Base-by-base conservation (phyloP, 2,113 vertebrate genomes). In the Stictonetta naevosa region DNA sequence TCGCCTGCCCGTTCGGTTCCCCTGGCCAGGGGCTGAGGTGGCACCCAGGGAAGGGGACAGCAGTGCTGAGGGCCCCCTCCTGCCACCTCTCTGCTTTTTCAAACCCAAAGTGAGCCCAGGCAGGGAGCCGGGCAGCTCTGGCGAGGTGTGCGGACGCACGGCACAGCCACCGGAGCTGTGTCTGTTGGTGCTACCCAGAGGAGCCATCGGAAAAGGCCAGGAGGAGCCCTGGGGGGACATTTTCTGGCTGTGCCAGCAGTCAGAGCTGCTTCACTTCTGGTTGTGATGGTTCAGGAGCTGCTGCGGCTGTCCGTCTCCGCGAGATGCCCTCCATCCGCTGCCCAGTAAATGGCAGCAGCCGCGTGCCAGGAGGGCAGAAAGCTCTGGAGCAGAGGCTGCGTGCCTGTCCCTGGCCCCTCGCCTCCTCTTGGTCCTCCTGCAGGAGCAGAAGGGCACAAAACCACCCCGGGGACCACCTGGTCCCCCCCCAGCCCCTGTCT, bases 1-100 rank as follows among this genome's bases (percentile, higher is more conserved):
- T 96, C 66, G 83, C 81, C 83, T 79, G 87, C 77, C 50, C 38
- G 74, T 94, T 85, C 2, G 28, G 28, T 96, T 97, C 84, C 2
- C 86, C 79, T 87, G 92, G 75, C 91, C 75, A 87, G 90, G 92
- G 40, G 34, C 83, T 83, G 26, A 85, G 59, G 77, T 5, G 63
- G 74, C 76, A 52, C 7, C 59, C 46, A 33, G 74, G n/a, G 62
- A 68, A 91, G 75, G 83, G 25, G 8, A 38, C 10, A 13, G 11
- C 44, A 42, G 52, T 64, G 56, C 21, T 0, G 21, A 55, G 64
- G 56, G 3, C 11, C 8, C 3, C 36, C 55, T 63, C 73, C 59
- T 50, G 4, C 44, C 17, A 12, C 67, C 21, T 11, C 67, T 33
- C 85, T 56, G 78, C 48, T 31, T 68, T 31, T 3, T 1, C 25